Evolutionary conservation across 2,888 invertebrate species (phyloP).

Genomic region (Cataglyphis albicans): DNA sequence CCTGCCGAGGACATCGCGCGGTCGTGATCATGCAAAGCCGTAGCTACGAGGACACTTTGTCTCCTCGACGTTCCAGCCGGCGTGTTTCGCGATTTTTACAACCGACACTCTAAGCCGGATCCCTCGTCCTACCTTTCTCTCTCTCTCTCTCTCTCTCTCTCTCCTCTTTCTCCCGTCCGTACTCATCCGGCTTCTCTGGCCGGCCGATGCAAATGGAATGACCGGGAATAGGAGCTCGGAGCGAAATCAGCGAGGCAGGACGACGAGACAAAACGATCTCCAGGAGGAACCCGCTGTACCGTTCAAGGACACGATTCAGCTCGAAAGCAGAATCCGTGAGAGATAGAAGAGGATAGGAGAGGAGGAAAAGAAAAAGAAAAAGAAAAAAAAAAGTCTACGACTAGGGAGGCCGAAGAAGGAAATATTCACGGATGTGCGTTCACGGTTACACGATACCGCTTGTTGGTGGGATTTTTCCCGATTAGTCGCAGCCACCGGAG

Average conservation of each 20-base stretch:
- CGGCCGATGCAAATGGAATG: slow-evolving; percentile 76
- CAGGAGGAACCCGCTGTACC: slow-evolving; percentile 69
- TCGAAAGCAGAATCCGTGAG: slow-evolving; percentile 76
- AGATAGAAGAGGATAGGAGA: slow-evolving; percentile 58
- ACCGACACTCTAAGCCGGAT: slow-evolving; percentile 67
- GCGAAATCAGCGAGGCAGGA: slow-evolving; percentile 53
- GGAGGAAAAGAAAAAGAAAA: slow-evolving; percentile 39
- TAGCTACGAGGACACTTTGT: slow-evolving; percentile 67
- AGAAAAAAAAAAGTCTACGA: slow-evolving; percentile 6
- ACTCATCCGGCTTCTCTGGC: slow-evolving; percentile 58
- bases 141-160: slow-evolving; percentile 8
- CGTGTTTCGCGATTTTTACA: slow-evolving; percentile 73
- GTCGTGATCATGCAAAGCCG: slow-evolving; percentile 63
- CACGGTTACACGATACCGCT: slow-evolving; percentile 70
- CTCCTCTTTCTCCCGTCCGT: neutral
- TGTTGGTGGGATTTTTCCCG: slow-evolving; percentile 61
- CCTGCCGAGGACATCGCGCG: slow-evolving; percentile 63
- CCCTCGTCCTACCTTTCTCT: slow-evolving; percentile 28
- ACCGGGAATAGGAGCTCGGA: slow-evolving; percentile 70
- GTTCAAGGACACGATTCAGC: slow-evolving; percentile 81
- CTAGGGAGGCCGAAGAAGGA: slow-evolving; percentile 19
- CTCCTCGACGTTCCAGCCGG: slow-evolving; percentile 60
- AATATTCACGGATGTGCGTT: slow-evolving; percentile 55
- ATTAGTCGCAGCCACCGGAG: slow-evolving; percentile 56
- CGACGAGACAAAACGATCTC: slow-evolving; percentile 60